These are phyloP conservation scores for Monoplex corrugatus DNA, from an alignment of 2,888 invertebrate genomes.

Conservation along the genomic window DNA sequence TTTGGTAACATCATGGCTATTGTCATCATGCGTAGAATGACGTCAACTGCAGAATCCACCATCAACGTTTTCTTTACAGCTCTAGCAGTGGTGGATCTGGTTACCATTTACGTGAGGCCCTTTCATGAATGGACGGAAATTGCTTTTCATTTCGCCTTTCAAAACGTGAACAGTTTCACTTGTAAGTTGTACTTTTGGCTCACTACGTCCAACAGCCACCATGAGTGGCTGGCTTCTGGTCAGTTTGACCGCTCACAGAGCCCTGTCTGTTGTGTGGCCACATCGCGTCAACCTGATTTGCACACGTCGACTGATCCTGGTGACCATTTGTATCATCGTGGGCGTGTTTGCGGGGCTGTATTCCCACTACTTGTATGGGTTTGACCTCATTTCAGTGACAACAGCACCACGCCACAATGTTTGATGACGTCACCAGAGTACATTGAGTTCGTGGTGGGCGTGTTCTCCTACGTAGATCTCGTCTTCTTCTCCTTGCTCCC, in stretches of 20 bases:
- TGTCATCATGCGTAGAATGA: neutral
- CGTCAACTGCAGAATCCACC: neutral
- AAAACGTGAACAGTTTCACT: neutral
- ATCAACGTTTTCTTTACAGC: neutral
- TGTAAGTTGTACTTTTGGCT: neutral
- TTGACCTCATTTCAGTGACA: too few relatives aligned
- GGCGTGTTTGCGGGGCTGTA: neutral
- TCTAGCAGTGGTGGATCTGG: neutral
- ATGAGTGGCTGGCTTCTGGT: neutral
- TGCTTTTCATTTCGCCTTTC: neutral
- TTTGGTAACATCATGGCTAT: constrained; percentile 27
- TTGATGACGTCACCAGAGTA: too few relatives aligned
- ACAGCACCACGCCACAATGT: too few relatives aligned
- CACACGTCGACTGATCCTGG: neutral
- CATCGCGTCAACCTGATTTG: neutral
- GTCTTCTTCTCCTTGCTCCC: too few relatives aligned
- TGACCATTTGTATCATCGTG: neutral
- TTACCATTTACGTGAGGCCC: neutral
- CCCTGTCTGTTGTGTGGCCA: constrained; percentile 16
- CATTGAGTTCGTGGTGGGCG: too few relatives aligned
- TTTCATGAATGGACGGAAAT: neutral
- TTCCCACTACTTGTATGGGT: neutral
- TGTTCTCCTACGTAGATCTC: too few relatives aligned
- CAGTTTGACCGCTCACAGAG: neutral
- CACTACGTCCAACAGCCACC: neutral